Evolutionary conservation across 2,113 vertebrate genomes (phyloP).

Genomic region (Paramisgurnus dabryanus): DNA sequence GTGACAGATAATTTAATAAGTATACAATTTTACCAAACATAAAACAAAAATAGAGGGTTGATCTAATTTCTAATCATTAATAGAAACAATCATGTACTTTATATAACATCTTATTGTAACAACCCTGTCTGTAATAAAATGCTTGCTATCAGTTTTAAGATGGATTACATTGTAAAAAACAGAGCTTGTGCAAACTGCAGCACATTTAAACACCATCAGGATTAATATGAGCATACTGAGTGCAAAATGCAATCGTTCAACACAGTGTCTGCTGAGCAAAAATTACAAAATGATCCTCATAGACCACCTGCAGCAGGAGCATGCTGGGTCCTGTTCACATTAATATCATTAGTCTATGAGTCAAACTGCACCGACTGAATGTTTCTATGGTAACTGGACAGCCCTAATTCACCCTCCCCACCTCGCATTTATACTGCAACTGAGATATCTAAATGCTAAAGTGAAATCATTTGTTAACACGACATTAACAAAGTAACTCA

Average conservation of each 20-base stretch:
- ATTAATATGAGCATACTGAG: slow-evolving; percentile 2
- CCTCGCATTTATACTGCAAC: neutral
- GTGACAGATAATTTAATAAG: too few relatives aligned
- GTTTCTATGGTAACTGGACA: slow-evolving; percentile 40
- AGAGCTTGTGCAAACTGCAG: neutral
- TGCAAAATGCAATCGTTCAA: neutral
- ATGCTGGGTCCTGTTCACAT: slow-evolving; percentile 17
- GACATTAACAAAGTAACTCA: too few relatives aligned
- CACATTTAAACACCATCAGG: slow-evolving; percentile 28
- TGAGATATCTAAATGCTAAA: neutral
- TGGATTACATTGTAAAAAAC: neutral
- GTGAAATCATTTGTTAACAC: neutral
- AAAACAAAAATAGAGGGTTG: neutral
- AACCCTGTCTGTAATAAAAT: neutral
- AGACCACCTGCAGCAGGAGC: slow-evolving; percentile 19
- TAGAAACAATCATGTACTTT: too few relatives aligned
- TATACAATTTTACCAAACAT: neutral
- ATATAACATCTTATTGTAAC: neutral
- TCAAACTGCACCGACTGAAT: slow-evolving; percentile 20
- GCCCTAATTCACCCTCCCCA: neutral
- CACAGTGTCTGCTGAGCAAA: neutral
- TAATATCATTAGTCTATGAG: slow-evolving; percentile 39
- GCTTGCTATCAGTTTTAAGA: neutral
- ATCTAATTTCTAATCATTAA: too few relatives aligned
- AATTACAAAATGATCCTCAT: slow-evolving; percentile 14